phyloP scores from a whole-genome alignment of 2,888 invertebrate species.

The Lutraria lutraria region DNA sequence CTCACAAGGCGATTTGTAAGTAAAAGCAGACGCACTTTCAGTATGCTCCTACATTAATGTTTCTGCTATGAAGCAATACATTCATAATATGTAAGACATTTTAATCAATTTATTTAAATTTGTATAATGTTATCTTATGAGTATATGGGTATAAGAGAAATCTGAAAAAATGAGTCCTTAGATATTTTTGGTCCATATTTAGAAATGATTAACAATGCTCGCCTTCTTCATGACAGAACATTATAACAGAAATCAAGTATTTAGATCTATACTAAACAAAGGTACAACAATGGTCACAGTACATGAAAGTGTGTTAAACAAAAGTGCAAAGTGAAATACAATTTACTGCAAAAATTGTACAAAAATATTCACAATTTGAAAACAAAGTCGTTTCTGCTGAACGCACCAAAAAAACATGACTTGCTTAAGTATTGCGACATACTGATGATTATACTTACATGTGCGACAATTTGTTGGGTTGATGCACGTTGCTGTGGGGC shows the following conservation, averaged over 20 bases:
- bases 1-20: neutral
- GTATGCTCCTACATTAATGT: neutral
- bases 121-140: neutral
- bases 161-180: neutral
- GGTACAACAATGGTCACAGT: neutral
- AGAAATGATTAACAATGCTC: neutral
- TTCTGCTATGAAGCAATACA: neutral
- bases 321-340: neutral
- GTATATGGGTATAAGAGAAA: neutral
- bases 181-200: neutral
- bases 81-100: neutral
- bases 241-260: neutral
- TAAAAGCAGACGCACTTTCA: neutral
- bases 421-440: neutral
- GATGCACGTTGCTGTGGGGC: slow-evolving; percentile 31
- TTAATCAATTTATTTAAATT: neutral
- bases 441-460: slow-evolving; percentile 52
- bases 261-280: neutral
- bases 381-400: neutral
- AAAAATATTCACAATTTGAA: neutral
- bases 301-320: neutral
- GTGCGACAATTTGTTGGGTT: slow-evolving; percentile 45
- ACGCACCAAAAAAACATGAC: neutral
- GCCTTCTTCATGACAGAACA: neutral
- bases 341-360: neutral